phyloP scores from a whole-genome alignment of 2,888 invertebrate genomes.

The Dasysyrphus albostriatus region DNA sequence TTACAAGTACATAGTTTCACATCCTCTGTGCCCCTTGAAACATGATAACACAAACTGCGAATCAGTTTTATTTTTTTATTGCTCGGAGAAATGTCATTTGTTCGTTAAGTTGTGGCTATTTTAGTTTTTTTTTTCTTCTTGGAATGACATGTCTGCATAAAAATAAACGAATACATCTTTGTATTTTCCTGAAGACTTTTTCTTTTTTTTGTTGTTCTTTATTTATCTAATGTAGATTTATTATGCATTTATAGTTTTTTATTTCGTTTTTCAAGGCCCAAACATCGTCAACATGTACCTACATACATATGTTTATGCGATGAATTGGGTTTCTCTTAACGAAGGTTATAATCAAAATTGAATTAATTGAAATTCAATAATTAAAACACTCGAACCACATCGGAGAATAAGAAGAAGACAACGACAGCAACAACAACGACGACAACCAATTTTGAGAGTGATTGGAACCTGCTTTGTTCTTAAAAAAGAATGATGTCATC shows the following conservation, averaged over 20 bases:
- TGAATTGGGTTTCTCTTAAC: neutral
- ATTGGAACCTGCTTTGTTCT: conserved; percentile 75
- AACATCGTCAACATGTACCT: neutral
- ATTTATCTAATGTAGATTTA: neutral
- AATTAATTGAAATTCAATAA: conserved; percentile 45
- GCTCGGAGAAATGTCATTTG: neutral
- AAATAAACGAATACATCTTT: conserved; percentile 18
- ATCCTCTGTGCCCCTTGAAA: neutral
- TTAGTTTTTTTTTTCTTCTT: conserved; percentile 7
- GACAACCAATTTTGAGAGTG: conserved; percentile 31
- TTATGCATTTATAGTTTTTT: conserved; percentile 16
- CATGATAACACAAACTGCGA: conserved; percentile 20
- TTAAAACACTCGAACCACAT: conserved; percentile 30
- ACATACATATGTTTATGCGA: neutral
- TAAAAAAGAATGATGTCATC: conserved; percentile 74
- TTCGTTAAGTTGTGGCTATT: conserved; percentile 6
- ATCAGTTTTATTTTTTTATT: neutral
- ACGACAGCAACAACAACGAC: neutral
- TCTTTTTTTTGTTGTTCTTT: neutral
- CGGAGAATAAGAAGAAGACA: neutral
- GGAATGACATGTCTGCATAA: conserved; percentile 1
- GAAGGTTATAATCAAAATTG: conserved; percentile 33
- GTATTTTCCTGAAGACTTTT: neutral
- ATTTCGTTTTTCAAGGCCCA: neutral
- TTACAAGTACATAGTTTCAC: neutral